phyloP scores from a whole-genome alignment of 2,888 invertebrate species.

The Augiades crinisus region DNA sequence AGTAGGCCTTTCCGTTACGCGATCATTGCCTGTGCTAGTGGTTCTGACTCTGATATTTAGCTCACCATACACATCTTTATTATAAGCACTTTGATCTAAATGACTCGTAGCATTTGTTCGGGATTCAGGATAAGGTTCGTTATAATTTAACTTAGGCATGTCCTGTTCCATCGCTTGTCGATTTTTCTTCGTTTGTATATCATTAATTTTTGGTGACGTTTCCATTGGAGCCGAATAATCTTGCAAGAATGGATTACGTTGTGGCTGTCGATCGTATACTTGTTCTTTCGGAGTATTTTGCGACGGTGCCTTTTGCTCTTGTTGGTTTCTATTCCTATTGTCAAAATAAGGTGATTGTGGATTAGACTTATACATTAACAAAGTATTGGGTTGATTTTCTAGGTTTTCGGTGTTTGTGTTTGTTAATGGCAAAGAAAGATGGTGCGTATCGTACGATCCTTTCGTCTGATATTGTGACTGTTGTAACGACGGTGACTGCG shows the following conservation, averaged over 20 bases:
- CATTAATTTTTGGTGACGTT: constrained; percentile 43
- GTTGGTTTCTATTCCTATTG: constrained; percentile 63
- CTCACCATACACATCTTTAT: constrained; percentile 65
- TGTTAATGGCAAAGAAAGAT: constrained; percentile 69
- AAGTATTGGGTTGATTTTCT: constrained; percentile 58
- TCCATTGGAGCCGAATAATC: constrained; percentile 43
- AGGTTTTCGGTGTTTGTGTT: constrained; percentile 65
- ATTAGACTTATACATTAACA: constrained; percentile 59
- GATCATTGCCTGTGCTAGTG: constrained; percentile 55
- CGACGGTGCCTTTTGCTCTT: constrained; percentile 40
- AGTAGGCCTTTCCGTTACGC: constrained; percentile 85
- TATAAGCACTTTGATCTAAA: constrained; percentile 48
- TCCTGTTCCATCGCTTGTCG: constrained; percentile 42
- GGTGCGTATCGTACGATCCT: constrained; percentile 69
- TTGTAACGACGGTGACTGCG: constrained; percentile 66
- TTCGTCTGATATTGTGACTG: constrained; percentile 59
- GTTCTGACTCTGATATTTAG: constrained; percentile 47
- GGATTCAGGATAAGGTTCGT: constrained; percentile 48
- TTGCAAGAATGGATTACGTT: constrained; percentile 66
- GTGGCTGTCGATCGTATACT: constrained; percentile 58
- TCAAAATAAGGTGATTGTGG: constrained; percentile 76
- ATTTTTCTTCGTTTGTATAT: constrained; percentile 39
- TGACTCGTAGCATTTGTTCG: constrained; percentile 43
- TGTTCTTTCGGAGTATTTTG: constrained; percentile 55
- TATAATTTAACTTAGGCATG: constrained; percentile 41